These are phyloP conservation scores for Phenganax marumi DNA, from an alignment of 92 coral and sea anemone species.

Conservation along the genomic window DNA sequence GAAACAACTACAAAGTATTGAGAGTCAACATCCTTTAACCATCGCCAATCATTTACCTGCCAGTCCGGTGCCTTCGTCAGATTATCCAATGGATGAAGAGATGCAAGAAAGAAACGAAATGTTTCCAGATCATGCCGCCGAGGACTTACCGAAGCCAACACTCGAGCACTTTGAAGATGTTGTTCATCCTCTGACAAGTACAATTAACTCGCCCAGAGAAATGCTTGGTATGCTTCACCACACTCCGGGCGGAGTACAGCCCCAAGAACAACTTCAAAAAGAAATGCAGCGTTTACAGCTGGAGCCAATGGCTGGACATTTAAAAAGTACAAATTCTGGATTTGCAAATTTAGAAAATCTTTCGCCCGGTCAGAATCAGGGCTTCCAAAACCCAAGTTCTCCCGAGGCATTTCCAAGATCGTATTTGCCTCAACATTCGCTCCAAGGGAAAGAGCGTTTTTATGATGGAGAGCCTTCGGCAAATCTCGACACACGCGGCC, in stretches of 20 bases:
- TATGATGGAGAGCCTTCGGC: constrained; percentile 17
- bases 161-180: constrained; percentile 15
- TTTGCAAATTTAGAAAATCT: constrained; percentile 22
- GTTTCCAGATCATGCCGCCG: constrained; percentile 56
- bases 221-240: constrained; percentile 26
- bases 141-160: constrained; percentile 53
- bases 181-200: constrained; percentile 10
- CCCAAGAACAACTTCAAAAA: constrained; percentile 81
- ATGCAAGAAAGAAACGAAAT: constrained; percentile 60
- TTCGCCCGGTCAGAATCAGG: constrained; percentile 22
- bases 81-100: constrained; percentile 41
- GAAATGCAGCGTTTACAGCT: constrained; percentile 89
- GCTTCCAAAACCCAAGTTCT: constrained; percentile 14
- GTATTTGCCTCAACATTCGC: not conserved
- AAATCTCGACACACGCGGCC: constrained; percentile 3
- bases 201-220: constrained; percentile 14
- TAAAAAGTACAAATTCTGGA: constrained; percentile 54
- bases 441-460: constrained; percentile 21
- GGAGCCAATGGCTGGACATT: constrained; percentile 69
- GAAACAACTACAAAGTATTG: constrained; percentile 68
- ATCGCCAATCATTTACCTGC: constrained; percentile 13
- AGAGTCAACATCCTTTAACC: constrained; percentile 37
- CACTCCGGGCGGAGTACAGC: constrained; percentile 32
- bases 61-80: constrained; percentile 40
- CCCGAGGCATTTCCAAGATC: constrained; percentile 29